Conservation (phyloP, 2,888 invertebrate genomes). For the Melolontha melolontha region DNA sequence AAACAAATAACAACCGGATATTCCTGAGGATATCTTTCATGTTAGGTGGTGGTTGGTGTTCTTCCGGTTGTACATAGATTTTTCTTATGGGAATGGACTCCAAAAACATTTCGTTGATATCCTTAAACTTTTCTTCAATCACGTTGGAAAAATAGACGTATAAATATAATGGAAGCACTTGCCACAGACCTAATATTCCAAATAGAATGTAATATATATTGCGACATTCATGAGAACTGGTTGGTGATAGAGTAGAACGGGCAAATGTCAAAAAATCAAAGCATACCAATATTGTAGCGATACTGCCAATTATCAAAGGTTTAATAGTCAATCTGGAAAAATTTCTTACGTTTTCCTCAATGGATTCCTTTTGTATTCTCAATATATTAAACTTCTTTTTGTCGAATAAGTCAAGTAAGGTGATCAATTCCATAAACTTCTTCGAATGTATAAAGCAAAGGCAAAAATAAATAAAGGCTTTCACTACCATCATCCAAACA, state of each 20-base stretch:
- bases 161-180: constrained; percentile 50
- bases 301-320: constrained; percentile 31
- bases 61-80: constrained; percentile 13
- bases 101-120: constrained; percentile 47
- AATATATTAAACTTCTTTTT: constrained; percentile 34
- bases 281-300: not conserved
- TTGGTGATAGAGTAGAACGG: not conserved
- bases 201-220: constrained; percentile 42
- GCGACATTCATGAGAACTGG: not conserved
- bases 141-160: constrained; percentile 50
- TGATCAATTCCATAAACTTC: constrained; percentile 49
- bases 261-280: constrained; percentile 13
- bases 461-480: constrained; percentile 47
- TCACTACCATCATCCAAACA: constrained; percentile 43
- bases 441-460: constrained; percentile 45
- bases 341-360: not conserved
- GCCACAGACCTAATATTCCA: constrained; percentile 51
- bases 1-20: constrained; percentile 50
- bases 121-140: constrained; percentile 47
- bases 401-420: constrained; percentile 49
- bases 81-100: constrained; percentile 10
- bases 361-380: not conserved
- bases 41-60: constrained; percentile 33
- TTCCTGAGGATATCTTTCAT: constrained; percentile 46
- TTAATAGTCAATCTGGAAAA: constrained; percentile 21